phyloP scores from a whole-genome alignment of 1,140 invertebrate species.

The Hyposmocoma kahamanoa region DNA sequence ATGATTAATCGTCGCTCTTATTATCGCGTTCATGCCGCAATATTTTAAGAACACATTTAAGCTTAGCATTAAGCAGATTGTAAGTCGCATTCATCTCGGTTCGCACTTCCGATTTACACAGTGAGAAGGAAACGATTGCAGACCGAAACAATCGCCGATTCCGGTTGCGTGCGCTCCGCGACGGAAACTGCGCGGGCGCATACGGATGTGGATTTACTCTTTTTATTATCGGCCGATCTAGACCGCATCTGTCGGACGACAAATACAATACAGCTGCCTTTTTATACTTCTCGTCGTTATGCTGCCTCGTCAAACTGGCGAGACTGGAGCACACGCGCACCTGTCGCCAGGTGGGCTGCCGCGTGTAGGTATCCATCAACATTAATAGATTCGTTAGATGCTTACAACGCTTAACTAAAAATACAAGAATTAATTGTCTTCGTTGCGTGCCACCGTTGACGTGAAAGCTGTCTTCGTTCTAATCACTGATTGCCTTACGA shows the following conservation, averaged over 20 bases:
- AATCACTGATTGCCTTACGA: slow-evolving; percentile 39
- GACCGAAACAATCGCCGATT: slow-evolving; percentile 58
- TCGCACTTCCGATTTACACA: slow-evolving; percentile 58
- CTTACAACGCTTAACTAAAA: slow-evolving; percentile 5
- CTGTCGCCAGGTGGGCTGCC: slow-evolving; percentile 53
- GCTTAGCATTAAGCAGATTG: no score
- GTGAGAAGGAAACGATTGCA: slow-evolving; percentile 60
- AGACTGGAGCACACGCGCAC: slow-evolving; percentile 40
- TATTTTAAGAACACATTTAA: no score
- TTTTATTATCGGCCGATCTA: slow-evolving; percentile 60
- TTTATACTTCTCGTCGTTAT: slow-evolving; percentile 45
- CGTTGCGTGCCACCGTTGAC: slow-evolving; percentile 30
- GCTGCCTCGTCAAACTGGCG: slow-evolving; percentile 35
- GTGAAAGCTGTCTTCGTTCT: slow-evolving; percentile 43
- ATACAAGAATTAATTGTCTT: slow-evolving; percentile 12
- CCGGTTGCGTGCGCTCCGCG: slow-evolving; percentile 46
- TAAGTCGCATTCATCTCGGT: slow-evolving; percentile 34
- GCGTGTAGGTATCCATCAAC: background rate
- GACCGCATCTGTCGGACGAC: slow-evolving; percentile 65
- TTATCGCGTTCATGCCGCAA: slow-evolving; percentile 21
- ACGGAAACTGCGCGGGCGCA: slow-evolving; percentile 57
- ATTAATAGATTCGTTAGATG: slow-evolving; percentile 13
- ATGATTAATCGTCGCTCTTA: slow-evolving; percentile 51
- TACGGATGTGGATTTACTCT: slow-evolving; percentile 60
- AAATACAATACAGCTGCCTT: slow-evolving; percentile 55